Percentiles rank a stretch among this genome's conserved stretches.
These are phyloP conservation scores for Brachionus paranguensis DNA, from an alignment of 1,140 invertebrate genomes.

Conservation along the genomic window DNA sequence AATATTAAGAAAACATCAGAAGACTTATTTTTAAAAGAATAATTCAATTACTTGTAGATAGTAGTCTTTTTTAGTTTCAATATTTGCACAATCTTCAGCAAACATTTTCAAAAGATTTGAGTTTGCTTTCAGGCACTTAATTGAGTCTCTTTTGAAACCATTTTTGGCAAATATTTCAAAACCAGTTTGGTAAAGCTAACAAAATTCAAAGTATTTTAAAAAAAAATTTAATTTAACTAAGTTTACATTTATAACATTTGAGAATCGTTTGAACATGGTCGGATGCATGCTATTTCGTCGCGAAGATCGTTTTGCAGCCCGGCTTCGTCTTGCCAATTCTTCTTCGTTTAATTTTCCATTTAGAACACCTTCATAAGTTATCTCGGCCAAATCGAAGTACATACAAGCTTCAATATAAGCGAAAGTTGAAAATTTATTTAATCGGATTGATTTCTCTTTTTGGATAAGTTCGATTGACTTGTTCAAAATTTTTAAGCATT, in stretches of 20 bases:
- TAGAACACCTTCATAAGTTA: conserved; percentile 1
- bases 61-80: conserved; percentile 13
- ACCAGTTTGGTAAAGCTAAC: conserved; percentile 10
- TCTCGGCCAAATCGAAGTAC: background rate
- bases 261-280: conserved; percentile 3
- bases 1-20: background rate
- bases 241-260: conserved; percentile 8
- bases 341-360: conserved; percentile 26
- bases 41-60: background rate
- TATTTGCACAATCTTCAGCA: background rate
- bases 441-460: background rate
- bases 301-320: background rate
- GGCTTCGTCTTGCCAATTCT: background rate
- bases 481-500: background rate
- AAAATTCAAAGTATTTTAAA: background rate
- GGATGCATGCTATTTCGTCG: conserved; percentile 23
- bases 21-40: background rate
- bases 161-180: conserved; percentile 28
- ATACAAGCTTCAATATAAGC: background rate
- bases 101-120: background rate
- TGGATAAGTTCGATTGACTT: conserved; percentile 15
- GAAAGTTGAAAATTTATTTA: background rate
- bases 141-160: background rate
- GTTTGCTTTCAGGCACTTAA: background rate
- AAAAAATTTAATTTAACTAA: background rate